A percentile compares a stretch with the other conserved stretches of the same genome.
Conservation (phyloP, 1,140 invertebrate genomes). For the Rhyzopertha dominica region DNA sequence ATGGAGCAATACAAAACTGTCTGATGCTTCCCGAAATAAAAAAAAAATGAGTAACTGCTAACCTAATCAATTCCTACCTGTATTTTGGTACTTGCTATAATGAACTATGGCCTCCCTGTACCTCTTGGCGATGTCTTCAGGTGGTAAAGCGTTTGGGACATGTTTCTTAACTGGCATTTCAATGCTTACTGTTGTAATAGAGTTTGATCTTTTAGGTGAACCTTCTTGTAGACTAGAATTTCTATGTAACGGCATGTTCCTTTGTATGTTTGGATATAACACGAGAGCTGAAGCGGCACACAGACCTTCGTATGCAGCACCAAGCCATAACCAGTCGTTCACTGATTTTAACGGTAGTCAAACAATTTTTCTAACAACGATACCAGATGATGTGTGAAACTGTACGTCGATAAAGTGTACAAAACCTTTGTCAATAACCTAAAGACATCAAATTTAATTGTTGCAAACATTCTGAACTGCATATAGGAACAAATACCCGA, state of each 20-base stretch:
- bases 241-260: slow-evolving; percentile 66
- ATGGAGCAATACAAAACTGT: background rate
- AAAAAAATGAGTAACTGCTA: no score
- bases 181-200: slow-evolving; percentile 39
- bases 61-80: no score
- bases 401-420: no score
- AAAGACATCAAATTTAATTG: no score
- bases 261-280: slow-evolving; percentile 75
- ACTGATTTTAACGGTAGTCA: slow-evolving; percentile 82
- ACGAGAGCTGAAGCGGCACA: slow-evolving; percentile 83
- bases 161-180: slow-evolving; percentile 32
- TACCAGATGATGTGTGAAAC: no score
- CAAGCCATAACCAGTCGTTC: slow-evolving; percentile 93
- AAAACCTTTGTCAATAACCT: no score
- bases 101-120: slow-evolving; percentile 88
- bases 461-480: no score
- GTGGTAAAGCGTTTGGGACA: slow-evolving; percentile 56
- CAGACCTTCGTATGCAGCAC: slow-evolving; percentile 80
- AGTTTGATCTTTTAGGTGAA: slow-evolving; percentile 54
- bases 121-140: slow-evolving; percentile 82
- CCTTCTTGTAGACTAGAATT: slow-evolving; percentile 79
- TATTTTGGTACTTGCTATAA: slow-evolving; percentile 92
- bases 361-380: no score
- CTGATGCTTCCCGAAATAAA: background rate
- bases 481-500: no score